Percentiles rank a stretch among this genome's conserved stretches.
Evolutionary conservation across 2,797 vertebrate genomes (phyloP).

Genomic region (Semotilus atromaculatus): DNA sequence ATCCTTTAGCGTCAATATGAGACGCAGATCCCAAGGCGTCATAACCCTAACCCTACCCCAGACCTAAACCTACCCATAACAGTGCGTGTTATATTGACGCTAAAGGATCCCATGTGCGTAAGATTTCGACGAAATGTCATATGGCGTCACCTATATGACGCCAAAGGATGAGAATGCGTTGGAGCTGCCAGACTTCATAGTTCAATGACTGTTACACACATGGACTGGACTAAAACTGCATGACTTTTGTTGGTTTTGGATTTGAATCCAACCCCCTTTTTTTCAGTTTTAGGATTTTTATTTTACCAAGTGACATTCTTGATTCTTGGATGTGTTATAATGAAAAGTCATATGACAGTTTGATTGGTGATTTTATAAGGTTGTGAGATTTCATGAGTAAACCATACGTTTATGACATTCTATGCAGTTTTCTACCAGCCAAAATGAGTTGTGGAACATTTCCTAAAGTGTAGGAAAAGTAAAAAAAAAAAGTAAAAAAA

Average conservation of each 20-base stretch:
- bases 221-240: not conserved
- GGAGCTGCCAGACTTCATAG: not conserved
- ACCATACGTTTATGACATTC: not conserved
- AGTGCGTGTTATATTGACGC: too few relatives aligned
- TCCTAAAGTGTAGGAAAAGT: conserved; percentile 18
- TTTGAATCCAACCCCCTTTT: not conserved
- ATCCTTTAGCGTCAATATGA: too few relatives aligned
- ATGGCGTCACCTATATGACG: too few relatives aligned
- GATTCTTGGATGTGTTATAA: not conserved
- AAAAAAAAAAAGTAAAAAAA: too few relatives aligned
- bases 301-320: not conserved
- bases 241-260: not conserved
- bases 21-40: too few relatives aligned
- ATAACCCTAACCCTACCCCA: too few relatives aligned
- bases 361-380: not conserved
- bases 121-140: too few relatives aligned
- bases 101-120: too few relatives aligned
- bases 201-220: not conserved
- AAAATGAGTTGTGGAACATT: not conserved
- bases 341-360: not conserved
- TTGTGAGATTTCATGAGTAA: not conserved
- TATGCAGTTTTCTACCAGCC: not conserved
- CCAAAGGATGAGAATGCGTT: too few relatives aligned
- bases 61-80: too few relatives aligned
- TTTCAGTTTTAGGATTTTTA: not conserved